A percentile compares a stretch with the other conserved stretches of the same genome.
Conservation (phyloP, 2,113 vertebrate genomes). For the Dolichotis patagonum region DNA sequence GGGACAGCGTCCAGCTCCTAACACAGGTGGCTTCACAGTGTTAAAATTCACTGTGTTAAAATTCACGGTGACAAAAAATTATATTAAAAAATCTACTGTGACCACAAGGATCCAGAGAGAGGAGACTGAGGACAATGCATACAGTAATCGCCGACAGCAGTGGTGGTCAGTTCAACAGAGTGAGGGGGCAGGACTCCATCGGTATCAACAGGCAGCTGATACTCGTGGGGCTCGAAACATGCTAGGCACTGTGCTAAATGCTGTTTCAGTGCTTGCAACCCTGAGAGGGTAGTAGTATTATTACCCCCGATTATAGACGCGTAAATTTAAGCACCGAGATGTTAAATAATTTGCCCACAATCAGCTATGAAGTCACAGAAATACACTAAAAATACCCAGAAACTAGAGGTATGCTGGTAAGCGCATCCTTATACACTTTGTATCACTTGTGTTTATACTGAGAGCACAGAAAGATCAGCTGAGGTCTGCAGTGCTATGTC, state of each 20-base stretch:
- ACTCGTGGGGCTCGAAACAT: background rate
- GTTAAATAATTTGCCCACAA: background rate
- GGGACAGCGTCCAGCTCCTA: background rate
- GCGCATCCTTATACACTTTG: accelerated
- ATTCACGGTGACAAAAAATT: background rate
- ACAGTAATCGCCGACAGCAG: accelerated
- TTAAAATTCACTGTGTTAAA: no score
- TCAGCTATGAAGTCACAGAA: background rate
- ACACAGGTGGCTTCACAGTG: background rate
- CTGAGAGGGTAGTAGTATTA: background rate
- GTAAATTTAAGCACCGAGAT: background rate
- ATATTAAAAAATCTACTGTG: background rate
- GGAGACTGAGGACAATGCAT: accelerated
- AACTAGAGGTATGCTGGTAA: background rate
- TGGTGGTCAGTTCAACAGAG: accelerated
- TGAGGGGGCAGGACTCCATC: no score
- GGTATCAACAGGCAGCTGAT: background rate
- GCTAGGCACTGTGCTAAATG: background rate
- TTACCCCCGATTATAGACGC: background rate
- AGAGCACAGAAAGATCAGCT: background rate
- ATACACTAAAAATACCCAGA: background rate
- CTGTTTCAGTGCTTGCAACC: background rate
- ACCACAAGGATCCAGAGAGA: background rate
- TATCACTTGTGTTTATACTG: accelerated
- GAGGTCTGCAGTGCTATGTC: background rate